Evolutionary conservation across 53 echinoderm and acorn worm species (phyloP).

Genomic region (Holothuria leucospilota): DNA sequence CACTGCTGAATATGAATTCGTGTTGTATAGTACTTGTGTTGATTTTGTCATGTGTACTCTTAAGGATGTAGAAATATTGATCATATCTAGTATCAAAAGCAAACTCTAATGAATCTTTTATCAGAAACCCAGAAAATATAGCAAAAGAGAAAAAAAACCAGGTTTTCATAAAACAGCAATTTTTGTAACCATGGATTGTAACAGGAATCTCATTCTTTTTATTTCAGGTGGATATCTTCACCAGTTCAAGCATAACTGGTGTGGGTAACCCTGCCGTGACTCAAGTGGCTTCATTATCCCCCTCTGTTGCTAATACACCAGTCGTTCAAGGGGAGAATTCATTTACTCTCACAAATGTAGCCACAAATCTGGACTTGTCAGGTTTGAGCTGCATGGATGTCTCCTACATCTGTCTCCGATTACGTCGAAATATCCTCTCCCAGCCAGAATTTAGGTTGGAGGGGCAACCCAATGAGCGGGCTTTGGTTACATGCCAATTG

Average conservation of each 20-base stretch:
- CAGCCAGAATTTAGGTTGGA: conserved; percentile 69
- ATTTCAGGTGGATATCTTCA: conserved; percentile 59
- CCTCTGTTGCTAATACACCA: conserved; percentile 2
- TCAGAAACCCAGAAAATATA: no score
- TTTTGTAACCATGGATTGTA: no score
- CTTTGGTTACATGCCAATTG: conserved; percentile 60
- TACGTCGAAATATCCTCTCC: conserved; percentile 55
- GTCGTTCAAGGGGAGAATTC: neutral
- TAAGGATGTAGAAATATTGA: no score
- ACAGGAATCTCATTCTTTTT: no score
- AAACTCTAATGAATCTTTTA: no score
- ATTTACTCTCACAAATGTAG: conserved; percentile 46
- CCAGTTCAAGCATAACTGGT: conserved; percentile 56
- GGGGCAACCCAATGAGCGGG: conserved; percentile 52
- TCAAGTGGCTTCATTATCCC: neutral
- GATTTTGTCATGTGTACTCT: no score
- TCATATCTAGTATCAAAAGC: no score
- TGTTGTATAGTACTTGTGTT: no score
- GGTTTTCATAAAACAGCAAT: neutral
- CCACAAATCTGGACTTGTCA: conserved; percentile 62
- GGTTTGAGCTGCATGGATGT: conserved; percentile 71
- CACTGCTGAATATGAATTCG: no score
- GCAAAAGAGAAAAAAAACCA: no score
- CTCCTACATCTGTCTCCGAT: conserved; percentile 79
- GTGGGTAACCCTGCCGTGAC: conserved; percentile 36